Evolutionary conservation across 2,797 vertebrate species (phyloP), one percentile per base, ranked within the genome.

Genomic region (Sebastes ruberrimus): DNA sequence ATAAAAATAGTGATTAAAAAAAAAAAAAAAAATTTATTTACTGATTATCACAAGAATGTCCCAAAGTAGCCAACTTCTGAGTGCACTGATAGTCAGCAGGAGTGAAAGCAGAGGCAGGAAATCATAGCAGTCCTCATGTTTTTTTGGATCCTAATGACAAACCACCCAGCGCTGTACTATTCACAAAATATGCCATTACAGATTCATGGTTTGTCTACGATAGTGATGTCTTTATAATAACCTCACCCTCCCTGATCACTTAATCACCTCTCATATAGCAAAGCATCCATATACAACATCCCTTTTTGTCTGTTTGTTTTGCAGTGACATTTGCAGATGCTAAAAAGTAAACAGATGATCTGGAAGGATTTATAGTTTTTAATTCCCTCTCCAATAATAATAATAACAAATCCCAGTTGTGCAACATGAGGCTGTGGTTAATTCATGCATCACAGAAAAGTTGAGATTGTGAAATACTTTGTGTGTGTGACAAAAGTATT

Each of bases 371-470:
- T 82, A 85, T 59, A 7, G 32, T n/a, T 75, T 63, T 70, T 67
- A 16, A 72, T 74, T 75, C 8, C n/a, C 1, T 2, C 13, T 79
- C 10, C 52, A 74, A 78, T 71, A 65, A 28, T 16, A 59, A 28
- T 22, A 10, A 38, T 16, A 25, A 18, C 0, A 66, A 73, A 77
- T 49, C 4, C 10, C 14, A 7, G 25, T 92, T 87, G 64, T 65
- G 86, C 74, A 89, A 84, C 33, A 46, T 68, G 25, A 62, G 22
- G 62, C 42, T 82, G 73, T 78, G 62, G 22, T 72, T 57, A 7
- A 49, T 57, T 72, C 14, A n/a, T 0, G 2, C 55, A n/a, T 32
- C 30, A 10, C 8, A 16, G 28, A 32, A 55, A 60, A 74, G 3
- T 33, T 4, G 0, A 20, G 2, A 49, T 83, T 83, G 79, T 22